These are phyloP conservation scores for Aix galericulata DNA, from an alignment of 2,113 vertebrate species.

Conservation along the genomic window DNA sequence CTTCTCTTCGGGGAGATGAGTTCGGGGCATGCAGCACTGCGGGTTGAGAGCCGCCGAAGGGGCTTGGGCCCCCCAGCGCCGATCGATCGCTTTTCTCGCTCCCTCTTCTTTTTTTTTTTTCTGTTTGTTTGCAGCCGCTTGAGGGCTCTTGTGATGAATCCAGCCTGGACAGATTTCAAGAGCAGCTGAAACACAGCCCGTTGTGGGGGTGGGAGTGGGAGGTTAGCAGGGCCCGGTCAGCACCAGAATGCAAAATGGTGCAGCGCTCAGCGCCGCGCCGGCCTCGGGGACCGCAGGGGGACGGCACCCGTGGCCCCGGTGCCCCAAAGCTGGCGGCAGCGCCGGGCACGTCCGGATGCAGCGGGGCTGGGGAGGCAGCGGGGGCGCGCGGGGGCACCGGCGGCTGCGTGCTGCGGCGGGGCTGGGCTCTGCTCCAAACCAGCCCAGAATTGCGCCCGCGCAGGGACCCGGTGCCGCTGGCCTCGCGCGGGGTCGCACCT, in stretches of 20 bases:
- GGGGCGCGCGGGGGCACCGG: not conserved
- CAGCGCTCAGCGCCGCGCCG: not conserved
- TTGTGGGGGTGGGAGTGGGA: conserved; percentile 67
- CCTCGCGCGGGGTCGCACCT: not conserved
- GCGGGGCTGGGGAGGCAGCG: not conserved
- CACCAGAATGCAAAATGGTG: conserved; percentile 62
- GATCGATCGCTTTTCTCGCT: conserved; percentile 49
- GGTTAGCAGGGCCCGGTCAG: conserved; percentile 53
- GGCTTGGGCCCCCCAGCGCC: not conserved
- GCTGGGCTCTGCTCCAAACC: not conserved
- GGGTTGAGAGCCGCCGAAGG: not conserved
- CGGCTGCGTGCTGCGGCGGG: not conserved
- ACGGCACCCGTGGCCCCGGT: not conserved
- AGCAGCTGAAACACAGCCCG: conserved; percentile 61
- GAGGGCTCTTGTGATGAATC: conserved; percentile 73
- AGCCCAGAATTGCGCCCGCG: not conserved
- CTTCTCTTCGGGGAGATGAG: not conserved
- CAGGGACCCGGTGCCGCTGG: not conserved
- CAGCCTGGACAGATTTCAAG: conserved; percentile 66
- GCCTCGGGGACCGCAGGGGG: not conserved
- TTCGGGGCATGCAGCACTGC: not conserved
- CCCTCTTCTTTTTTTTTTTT: not conserved
- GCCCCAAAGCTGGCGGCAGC: not conserved
- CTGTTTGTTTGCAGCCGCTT: conserved; percentile 71
- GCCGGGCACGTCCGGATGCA: accelerated